Evolutionary conservation across 1,140 invertebrate species (phyloP).

Genomic region (Zaprionus tsacasi): DNA sequence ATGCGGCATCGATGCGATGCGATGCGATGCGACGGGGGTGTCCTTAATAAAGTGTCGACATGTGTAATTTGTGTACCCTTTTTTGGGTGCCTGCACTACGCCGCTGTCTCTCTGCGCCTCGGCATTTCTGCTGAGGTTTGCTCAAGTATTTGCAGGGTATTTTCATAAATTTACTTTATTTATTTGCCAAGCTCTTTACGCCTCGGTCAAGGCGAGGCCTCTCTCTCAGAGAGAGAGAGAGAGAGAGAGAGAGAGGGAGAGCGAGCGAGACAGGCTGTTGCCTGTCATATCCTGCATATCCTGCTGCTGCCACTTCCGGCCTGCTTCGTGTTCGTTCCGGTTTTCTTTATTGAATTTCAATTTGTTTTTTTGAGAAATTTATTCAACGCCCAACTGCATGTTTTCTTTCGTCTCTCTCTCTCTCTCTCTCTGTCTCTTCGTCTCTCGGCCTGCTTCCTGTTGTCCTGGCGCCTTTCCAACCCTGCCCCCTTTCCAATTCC

Average conservation of each 20-base stretch:
- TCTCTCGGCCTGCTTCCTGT: constrained; percentile 38
- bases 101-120: background rate
- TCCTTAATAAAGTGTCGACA: constrained; percentile 80
- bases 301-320: constrained; percentile 31
- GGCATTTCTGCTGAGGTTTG: background rate
- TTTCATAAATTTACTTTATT: constrained; percentile 66
- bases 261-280: constrained; percentile 1
- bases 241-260: too few species aligned
- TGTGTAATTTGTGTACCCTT: constrained; percentile 75
- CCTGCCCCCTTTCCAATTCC: too few species aligned
- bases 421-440: background rate
- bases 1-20: constrained; percentile 51
- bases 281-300: constrained; percentile 23
- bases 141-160: background rate
- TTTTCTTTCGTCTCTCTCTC: constrained; percentile 29
- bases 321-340: constrained; percentile 24
- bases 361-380: constrained; percentile 34
- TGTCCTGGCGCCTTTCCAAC: constrained; percentile 28
- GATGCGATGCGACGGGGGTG: background rate
- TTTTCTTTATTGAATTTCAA: constrained; percentile 68
- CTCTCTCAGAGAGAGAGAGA: too few species aligned
- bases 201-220: background rate
- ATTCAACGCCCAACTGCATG: constrained; percentile 51
- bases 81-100: too few species aligned
- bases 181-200: background rate